phyloP scores from a whole-genome alignment of 2,888 invertebrate genomes.

The Daptonema setosum region DNA sequence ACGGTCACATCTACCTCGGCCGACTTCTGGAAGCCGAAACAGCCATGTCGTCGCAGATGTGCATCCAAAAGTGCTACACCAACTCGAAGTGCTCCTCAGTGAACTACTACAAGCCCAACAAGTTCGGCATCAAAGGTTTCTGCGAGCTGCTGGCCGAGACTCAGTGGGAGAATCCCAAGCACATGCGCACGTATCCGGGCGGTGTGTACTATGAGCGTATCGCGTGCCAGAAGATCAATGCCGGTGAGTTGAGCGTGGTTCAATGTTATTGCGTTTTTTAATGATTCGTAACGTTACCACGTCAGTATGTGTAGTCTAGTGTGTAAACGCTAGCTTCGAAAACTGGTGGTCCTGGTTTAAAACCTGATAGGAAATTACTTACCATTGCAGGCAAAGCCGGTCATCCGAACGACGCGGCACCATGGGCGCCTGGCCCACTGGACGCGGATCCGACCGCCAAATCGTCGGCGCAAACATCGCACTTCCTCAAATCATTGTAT shows the following conservation, averaged over 20 bases:
- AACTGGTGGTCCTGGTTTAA: too few species aligned
- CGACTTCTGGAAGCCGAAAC: constrained; percentile 18
- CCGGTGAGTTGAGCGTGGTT: neutral
- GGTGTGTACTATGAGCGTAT: constrained; percentile 25
- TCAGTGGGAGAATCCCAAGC: constrained; percentile 22
- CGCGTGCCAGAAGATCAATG: constrained; percentile 11
- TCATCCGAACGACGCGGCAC: too few species aligned
- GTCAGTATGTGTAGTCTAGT: too few species aligned
- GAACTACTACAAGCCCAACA: constrained; percentile 23
- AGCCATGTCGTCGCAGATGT: constrained; percentile 17
- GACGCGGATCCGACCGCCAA: too few species aligned
- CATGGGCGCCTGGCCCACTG: too few species aligned
- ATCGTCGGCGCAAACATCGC: too few species aligned
- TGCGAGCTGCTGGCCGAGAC: constrained; percentile 23
- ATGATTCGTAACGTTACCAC: too few species aligned
- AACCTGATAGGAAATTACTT: too few species aligned
- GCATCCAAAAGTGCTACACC: constrained; percentile 18
- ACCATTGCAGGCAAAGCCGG: too few species aligned
- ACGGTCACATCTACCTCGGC: constrained; percentile 24
- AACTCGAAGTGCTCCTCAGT: constrained; percentile 21
- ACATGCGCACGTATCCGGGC: constrained; percentile 23
- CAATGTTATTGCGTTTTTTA: too few species aligned
- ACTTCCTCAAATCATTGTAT: neutral
- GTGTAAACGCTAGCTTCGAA: too few species aligned
- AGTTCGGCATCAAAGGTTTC: constrained; percentile 20